Evolutionary conservation across 2,888 invertebrate species (phyloP).

Genomic region (Pyralis farinalis): DNA sequence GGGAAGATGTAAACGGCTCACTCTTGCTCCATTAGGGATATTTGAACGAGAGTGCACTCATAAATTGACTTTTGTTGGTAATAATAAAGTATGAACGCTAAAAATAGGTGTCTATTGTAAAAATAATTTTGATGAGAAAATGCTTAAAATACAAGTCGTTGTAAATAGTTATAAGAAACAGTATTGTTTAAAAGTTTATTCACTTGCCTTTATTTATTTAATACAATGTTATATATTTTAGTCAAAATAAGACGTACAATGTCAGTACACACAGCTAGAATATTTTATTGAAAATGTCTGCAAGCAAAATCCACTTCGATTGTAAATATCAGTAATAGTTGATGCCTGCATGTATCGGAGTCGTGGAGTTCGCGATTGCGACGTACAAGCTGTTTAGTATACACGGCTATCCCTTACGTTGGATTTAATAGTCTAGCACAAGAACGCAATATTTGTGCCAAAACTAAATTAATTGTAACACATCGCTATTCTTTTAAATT

Average conservation of each 20-base stretch:
- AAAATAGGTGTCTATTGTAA: constrained; percentile 58
- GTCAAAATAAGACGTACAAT: too few species aligned
- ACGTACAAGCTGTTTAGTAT: neutral
- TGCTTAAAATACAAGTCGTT: too few species aligned
- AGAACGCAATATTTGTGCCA: too few species aligned
- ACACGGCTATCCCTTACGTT: neutral
- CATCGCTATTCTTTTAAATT: too few species aligned
- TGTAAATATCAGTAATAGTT: neutral
- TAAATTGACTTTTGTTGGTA: constrained; percentile 76
- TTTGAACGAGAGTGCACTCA: constrained; percentile 78
- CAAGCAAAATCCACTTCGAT: neutral
- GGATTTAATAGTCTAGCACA: too few species aligned
- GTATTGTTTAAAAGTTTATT: too few species aligned
- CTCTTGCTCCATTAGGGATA: constrained; percentile 78
- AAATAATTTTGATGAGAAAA: too few species aligned
- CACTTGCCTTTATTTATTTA: too few species aligned
- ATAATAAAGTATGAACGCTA: constrained; percentile 48
- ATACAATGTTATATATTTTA: too few species aligned
- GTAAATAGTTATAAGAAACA: too few species aligned
- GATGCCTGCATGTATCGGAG: neutral
- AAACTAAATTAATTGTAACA: too few species aligned
- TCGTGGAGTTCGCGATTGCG: neutral
- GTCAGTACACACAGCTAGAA: neutral
- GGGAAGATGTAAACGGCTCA: constrained; percentile 77
- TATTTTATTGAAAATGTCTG: neutral